phyloP scores from a whole-genome alignment of 2,113 vertebrate genomes.

The Sus scrofa region DNA sequence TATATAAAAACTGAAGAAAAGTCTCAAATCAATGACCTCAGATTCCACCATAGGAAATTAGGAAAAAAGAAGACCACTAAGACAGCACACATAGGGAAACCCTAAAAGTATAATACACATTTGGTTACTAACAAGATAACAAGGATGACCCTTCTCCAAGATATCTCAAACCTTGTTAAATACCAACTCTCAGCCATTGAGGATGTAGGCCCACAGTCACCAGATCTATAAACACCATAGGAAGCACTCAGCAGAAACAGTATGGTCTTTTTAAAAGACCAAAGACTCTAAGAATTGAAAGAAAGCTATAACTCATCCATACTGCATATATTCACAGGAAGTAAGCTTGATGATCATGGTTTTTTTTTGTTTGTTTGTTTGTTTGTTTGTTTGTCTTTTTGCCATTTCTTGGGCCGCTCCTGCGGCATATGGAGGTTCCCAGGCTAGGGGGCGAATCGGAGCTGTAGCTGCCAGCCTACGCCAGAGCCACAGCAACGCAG shows the following conservation, averaged over 20 bases:
- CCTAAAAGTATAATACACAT: neutral
- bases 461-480: no score
- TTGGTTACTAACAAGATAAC: neutral
- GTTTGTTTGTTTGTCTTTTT: no score
- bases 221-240: neutral
- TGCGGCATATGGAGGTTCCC: no score
- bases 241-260: slow-evolving; percentile 49
- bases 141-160: neutral
- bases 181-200: neutral
- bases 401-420: no score
- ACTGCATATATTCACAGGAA: slow-evolving; percentile 33
- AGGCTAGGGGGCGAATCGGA: no score
- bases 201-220: neutral
- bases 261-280: neutral
- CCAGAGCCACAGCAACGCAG: no score
- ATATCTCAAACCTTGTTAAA: slow-evolving; percentile 1
- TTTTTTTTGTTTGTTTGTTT: no score
- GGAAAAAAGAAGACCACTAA: slow-evolving; percentile 45
- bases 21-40: neutral
- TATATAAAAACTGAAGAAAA: neutral
- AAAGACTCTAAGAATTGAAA: slow-evolving; percentile 60
- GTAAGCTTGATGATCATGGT: neutral
- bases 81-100: neutral
- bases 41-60: neutral
- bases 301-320: neutral